These are phyloP conservation scores for Oreonectes daqikongensis DNA, from an alignment of 2,797 vertebrate genomes.

Conservation along the genomic window DNA sequence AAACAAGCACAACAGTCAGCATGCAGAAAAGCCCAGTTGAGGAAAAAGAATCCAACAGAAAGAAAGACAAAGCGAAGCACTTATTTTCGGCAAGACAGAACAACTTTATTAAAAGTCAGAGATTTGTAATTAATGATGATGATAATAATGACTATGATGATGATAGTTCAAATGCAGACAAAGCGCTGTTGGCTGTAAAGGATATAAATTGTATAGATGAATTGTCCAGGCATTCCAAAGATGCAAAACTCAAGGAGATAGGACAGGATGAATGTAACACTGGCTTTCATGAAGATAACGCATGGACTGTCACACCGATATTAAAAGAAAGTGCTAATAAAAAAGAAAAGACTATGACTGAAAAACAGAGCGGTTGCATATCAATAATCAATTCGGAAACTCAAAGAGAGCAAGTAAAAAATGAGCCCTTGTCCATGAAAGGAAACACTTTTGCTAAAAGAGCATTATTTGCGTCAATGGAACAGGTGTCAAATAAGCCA, in stretches of 20 bases:
- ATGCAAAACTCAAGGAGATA: slow-evolving; percentile 42
- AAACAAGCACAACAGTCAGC: slow-evolving; percentile 6
- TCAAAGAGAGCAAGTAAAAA: slow-evolving; percentile 70
- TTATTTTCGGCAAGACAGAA: slow-evolving; percentile 76
- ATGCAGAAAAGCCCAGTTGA: slow-evolving; percentile 42
- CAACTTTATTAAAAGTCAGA: slow-evolving; percentile 79
- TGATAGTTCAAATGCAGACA: slow-evolving; percentile 6
- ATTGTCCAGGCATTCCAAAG: slow-evolving; percentile 18
- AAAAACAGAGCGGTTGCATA: slow-evolving; percentile 60
- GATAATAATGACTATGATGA: slow-evolving; percentile 53
- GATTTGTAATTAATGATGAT: slow-evolving; percentile 61
- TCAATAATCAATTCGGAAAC: slow-evolving; percentile 67
- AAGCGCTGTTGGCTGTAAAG: slow-evolving; percentile 41
- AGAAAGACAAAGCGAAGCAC: slow-evolving; percentile 65
- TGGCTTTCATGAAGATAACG: slow-evolving; percentile 69
- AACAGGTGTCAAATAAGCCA: slow-evolving; percentile 59
- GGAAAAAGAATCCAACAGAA: slow-evolving; percentile 57
- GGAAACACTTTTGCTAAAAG: slow-evolving; percentile 72
- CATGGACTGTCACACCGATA: slow-evolving; percentile 57
- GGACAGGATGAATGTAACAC: slow-evolving; percentile 65
- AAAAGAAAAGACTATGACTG: slow-evolving; percentile 54
- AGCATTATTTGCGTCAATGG: slow-evolving; percentile 67
- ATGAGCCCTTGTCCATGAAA: slow-evolving; percentile 70
- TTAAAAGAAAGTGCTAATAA: slow-evolving; percentile 45
- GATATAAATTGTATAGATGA: slow-evolving; percentile 45